Base-by-base conservation (phyloP, 2,113 vertebrate genomes). In the Pseudopodoces humilis region DNA sequence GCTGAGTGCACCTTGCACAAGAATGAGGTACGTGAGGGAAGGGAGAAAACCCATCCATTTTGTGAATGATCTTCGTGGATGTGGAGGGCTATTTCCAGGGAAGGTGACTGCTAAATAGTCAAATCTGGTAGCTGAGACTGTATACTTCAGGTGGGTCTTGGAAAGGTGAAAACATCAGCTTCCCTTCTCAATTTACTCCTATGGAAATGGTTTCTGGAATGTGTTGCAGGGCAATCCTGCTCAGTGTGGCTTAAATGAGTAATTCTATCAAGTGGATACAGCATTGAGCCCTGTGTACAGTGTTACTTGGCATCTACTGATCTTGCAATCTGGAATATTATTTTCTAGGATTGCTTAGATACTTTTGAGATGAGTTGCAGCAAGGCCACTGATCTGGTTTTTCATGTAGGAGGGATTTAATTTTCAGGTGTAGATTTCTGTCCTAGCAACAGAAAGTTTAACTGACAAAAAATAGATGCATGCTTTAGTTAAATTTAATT, bases 11-110 rank as follows among this genome's bases (percentile, higher is more conserved):
- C n/a, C 3, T 47, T 76, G 39, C 25, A 4, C 9, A 35, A 7
- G 22, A 21, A 2, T 1, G 1, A 58, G n/a, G 13, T 58, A 6
- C 1, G 0, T 41, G 12, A 59, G 13, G 3, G 7, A 60, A 25
- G n/a, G 33, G 11, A 47, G 10, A 52, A 64, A 31, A 18, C 9
- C 11, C 7, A 2, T 22, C 11, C 7, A 2, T 22, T 39, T 46
- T 30, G 22, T 56, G 22, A 11, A 3, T 39, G 35, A 15, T n/a
- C 3, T 72, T 53, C 53, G 41, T 11, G 2, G 23, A 5, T 2
- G 0, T 14, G 46, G 24, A 50, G 14, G 30, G 25, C 46, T 90
- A 11, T 59, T 50, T 58, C 13, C 52, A 21, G 52, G 44, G 27
- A 1, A 7, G n/a, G 8, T 20, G 7, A 3, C 39, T 82, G 11